These are phyloP conservation scores for Cyclargus thomasi DNA, from an alignment of 1,140 invertebrate species.

Conservation along the genomic window DNA sequence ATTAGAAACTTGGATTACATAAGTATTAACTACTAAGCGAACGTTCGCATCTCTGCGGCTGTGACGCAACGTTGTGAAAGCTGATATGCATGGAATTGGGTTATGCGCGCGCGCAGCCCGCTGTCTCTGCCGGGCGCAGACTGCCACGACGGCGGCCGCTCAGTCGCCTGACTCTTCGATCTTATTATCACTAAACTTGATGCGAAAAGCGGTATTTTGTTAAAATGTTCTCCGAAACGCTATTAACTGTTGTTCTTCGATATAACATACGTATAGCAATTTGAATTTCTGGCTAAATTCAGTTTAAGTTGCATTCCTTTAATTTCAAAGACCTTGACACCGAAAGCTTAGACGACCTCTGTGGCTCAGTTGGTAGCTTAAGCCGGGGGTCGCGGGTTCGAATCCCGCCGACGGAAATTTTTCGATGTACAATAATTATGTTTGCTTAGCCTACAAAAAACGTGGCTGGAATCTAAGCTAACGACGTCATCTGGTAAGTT, in stretches of 20 bases:
- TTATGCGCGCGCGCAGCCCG: constrained; percentile 37
- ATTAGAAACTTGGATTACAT: constrained; percentile 22
- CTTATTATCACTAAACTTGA: constrained; percentile 29
- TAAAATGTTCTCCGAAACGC: not conserved
- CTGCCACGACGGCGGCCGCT: not conserved
- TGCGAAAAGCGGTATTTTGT: constrained; percentile 24
- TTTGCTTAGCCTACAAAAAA: too few species aligned
- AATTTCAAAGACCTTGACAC: too few species aligned
- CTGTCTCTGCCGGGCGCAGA: constrained; percentile 23
- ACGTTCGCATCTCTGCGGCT: constrained; percentile 19
- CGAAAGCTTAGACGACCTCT: too few species aligned
- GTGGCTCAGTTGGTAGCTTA: too few species aligned
- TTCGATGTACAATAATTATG: too few species aligned
- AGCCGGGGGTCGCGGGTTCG: too few species aligned
- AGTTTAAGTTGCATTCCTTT: too few species aligned
- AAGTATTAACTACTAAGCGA: constrained; percentile 7
- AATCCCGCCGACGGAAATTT: too few species aligned
- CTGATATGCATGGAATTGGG: constrained; percentile 54
- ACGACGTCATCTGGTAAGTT: too few species aligned
- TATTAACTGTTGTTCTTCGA: not conserved
- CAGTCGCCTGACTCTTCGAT: constrained; percentile 25
- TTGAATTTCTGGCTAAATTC: not conserved
- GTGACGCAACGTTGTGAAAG: constrained; percentile 41
- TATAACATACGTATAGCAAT: not conserved
- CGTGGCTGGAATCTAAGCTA: too few species aligned